A percentile compares a stretch with the other conserved stretches of the same genome.
Evolutionary conservation across 1,140 invertebrate genomes (phyloP).

Genomic region (Trichogramma pretiosum): DNA sequence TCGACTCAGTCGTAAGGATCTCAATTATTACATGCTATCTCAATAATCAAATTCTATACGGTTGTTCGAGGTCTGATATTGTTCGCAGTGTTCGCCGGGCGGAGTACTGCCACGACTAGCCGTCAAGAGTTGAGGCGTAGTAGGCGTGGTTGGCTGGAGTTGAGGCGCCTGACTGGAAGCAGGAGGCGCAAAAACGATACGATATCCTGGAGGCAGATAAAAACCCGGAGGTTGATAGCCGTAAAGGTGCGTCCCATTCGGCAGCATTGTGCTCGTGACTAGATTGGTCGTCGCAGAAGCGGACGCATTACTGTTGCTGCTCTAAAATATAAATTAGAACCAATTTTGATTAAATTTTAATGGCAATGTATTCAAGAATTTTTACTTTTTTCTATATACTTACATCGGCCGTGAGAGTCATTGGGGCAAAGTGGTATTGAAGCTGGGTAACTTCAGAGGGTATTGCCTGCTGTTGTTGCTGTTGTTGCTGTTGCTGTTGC

Average conservation of each 20-base stretch:
- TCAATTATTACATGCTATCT: no score
- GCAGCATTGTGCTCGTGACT: constrained; percentile 34
- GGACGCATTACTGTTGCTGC: neutral
- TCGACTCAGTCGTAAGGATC: no score
- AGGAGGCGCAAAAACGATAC: constrained; percentile 37
- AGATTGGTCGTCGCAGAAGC: neutral
- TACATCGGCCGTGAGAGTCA: no score
- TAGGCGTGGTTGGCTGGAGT: no score
- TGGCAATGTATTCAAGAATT: no score
- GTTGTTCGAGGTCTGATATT: neutral
- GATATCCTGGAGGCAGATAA: constrained; percentile 38
- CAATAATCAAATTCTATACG: neutral
- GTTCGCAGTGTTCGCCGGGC: constrained; percentile 21
- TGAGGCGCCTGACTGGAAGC: constrained; percentile 37
- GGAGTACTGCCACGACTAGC: constrained; percentile 34
- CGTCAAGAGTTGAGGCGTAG: neutral
- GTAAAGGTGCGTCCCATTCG: constrained; percentile 33
- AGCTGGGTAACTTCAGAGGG: constrained; percentile 13
- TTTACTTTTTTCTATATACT: no score
- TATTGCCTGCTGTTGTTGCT: constrained; percentile 37
- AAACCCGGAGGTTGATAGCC: constrained; percentile 31
- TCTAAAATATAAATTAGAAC: no score
- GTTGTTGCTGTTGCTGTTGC: constrained; percentile 23
- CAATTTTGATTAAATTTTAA: no score
- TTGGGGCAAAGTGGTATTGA: no score